Conservation (phyloP, 2,113 vertebrate species). For the Sinosuthora webbiana region DNA sequence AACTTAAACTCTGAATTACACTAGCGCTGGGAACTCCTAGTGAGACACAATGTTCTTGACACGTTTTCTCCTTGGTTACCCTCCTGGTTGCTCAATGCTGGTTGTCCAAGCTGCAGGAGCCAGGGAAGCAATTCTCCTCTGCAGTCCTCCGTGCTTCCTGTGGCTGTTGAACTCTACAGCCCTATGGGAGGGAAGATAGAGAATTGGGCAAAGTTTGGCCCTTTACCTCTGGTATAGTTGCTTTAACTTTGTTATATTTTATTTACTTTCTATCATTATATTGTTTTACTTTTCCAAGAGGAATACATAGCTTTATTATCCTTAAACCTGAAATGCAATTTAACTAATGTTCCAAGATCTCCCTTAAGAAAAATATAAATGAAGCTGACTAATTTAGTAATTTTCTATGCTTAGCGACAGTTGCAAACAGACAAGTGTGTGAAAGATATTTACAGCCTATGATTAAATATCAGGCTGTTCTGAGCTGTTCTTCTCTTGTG, state of each 20-base stretch:
- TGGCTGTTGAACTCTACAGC: neutral
- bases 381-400: constrained; percentile 21
- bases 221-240: neutral
- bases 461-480: constrained; percentile 39
- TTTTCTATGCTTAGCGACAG: constrained; percentile 2
- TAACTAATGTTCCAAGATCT: neutral
- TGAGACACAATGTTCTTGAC: neutral
- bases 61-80: neutral
- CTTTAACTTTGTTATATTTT: neutral
- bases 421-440: constrained; percentile 6
- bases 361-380: neutral
- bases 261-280: neutral
- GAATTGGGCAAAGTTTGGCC: neutral
- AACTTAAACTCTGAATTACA: neutral
- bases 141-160: neutral
- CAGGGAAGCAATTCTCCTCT: neutral
- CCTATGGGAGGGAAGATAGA: neutral
- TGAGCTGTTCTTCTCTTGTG: neutral
- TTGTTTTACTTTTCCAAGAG: neutral
- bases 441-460: constrained; percentile 35
- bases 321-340: neutral
- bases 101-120: neutral
- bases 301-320: neutral
- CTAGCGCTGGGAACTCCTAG: neutral
- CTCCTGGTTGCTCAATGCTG: neutral